phyloP scores from a whole-genome alignment of 2,888 invertebrate genomes.

The Drosophila multiciliata region DNA sequence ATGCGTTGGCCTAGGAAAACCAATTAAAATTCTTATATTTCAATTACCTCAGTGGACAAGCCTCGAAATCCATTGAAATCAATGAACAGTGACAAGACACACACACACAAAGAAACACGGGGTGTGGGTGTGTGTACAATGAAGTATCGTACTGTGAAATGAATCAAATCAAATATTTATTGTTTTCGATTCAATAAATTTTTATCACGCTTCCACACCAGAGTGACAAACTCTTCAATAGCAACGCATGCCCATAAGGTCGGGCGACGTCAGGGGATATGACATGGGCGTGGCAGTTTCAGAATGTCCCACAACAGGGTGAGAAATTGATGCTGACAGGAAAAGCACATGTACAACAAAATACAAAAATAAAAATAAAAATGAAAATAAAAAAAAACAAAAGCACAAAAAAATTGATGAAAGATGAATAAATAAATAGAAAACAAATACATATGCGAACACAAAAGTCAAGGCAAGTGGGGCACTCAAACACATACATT shows the following conservation, averaged over 20 bases:
- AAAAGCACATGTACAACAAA: conserved; percentile 4
- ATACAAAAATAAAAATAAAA: conserved; percentile 2
- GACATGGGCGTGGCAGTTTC: conserved; percentile 43
- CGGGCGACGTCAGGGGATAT: conserved; percentile 10
- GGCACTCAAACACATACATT: conserved; percentile 5
- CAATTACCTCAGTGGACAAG: conserved; percentile 64
- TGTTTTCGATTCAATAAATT: conserved; percentile 79
- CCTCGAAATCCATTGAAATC: conserved; percentile 65
- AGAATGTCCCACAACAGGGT: conserved; percentile 29
- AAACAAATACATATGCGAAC: conserved; percentile 11
- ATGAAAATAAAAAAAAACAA: background rate
- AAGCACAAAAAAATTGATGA: conserved; percentile 42
- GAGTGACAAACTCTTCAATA: conserved; percentile 49
- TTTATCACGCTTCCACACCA: conserved; percentile 71
- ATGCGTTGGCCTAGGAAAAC: background rate
- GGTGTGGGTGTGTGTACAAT: conserved; percentile 6
- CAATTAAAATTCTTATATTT: conserved; percentile 51
- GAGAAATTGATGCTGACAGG: conserved; percentile 29
- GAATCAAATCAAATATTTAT: conserved; percentile 81
- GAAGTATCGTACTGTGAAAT: conserved; percentile 52
- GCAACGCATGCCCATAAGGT: conserved; percentile 51
- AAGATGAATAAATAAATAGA: conserved; percentile 57
- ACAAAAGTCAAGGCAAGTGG: conserved; percentile 29
- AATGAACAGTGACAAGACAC: conserved; percentile 50
- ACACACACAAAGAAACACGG: background rate